A percentile compares a stretch with the other conserved stretches of the same genome.
These are phyloP conservation scores for Aldabrachelys gigantea DNA, from an alignment of 2,113 vertebrate species.

Conservation along the genomic window DNA sequence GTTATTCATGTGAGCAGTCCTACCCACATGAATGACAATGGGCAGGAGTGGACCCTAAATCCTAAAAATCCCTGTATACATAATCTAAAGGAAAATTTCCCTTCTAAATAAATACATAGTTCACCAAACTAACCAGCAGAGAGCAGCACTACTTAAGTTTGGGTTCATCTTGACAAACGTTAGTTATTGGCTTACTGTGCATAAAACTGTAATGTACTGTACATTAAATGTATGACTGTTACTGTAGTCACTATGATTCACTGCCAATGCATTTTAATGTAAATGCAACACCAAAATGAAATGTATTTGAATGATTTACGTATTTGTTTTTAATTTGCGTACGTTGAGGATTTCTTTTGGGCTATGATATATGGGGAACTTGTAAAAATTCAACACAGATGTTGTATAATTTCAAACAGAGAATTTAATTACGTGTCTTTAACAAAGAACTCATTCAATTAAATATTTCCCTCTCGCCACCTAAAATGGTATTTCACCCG, in stretches of 20 bases:
- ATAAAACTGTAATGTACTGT: conserved; percentile 59
- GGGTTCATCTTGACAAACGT: conserved; percentile 39
- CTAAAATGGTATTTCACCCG: not conserved
- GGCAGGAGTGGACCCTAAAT: not conserved
- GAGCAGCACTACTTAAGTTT: conserved; percentile 71
- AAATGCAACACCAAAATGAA: conserved; percentile 67
- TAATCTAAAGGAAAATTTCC: not conserved
- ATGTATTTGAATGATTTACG: conserved; percentile 68
- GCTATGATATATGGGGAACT: conserved; percentile 60
- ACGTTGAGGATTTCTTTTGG: conserved; percentile 61
- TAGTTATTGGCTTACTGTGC: conserved; percentile 69
- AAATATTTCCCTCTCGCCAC: conserved; percentile 38
- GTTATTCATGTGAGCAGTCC: not conserved
- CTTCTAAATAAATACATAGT: conserved; percentile 14
- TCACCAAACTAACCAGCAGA: conserved; percentile 63
- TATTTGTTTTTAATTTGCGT: conserved; percentile 68
- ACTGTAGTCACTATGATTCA: conserved; percentile 63
- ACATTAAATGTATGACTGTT: conserved; percentile 61
- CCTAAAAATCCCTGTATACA: not conserved
- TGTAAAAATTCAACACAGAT: conserved; percentile 63
- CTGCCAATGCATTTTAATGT: conserved; percentile 64
- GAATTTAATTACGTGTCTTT: conserved; percentile 48
- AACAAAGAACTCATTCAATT: conserved; percentile 46
- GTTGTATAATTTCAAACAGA: conserved; percentile 52
- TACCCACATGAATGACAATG: not conserved